Conservation (phyloP, 2,888 invertebrate species). For the Drosophila suboccidentalis region DNA sequence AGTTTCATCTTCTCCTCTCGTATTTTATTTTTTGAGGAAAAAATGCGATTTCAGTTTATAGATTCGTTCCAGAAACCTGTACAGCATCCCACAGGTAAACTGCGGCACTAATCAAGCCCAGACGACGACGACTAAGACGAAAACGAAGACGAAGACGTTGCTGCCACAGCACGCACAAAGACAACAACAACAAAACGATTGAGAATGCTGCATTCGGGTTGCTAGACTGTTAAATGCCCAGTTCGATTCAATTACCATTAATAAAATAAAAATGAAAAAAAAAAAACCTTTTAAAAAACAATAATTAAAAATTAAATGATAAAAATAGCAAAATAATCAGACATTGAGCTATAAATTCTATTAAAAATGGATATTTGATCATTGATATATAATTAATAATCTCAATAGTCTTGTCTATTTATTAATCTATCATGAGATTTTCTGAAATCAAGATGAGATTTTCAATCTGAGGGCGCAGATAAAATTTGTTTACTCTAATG, state of each 20-base stretch:
- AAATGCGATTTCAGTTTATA: conserved; percentile 75
- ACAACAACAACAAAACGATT: conserved; percentile 5
- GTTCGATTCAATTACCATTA: neutral
- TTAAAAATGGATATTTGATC: too few species aligned
- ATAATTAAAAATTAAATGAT: too few species aligned
- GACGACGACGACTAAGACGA: conserved; percentile 16
- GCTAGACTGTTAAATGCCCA: neutral
- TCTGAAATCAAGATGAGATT: too few species aligned
- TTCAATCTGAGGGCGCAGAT: too few species aligned
- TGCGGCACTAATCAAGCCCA: conserved; percentile 76
- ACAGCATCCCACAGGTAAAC: conserved; percentile 75
- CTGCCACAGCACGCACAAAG: conserved; percentile 21
- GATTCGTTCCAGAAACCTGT: conserved; percentile 80
- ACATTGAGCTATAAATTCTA: too few species aligned
- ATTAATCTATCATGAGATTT: too few species aligned
- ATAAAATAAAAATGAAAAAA: neutral
- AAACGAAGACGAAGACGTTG: conserved; percentile 6
- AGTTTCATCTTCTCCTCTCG: conserved; percentile 23
- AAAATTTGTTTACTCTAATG: neutral
- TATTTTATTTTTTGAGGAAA: conserved; percentile 9
- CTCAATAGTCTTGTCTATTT: too few species aligned
- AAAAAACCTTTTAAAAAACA: too few species aligned
- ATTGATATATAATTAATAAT: too few species aligned
- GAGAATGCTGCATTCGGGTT: neutral
- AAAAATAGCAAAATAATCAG: too few species aligned